A percentile compares a stretch with the other conserved stretches of the same genome.
phyloP scores from a whole-genome alignment of 2,888 invertebrate species.

The Oligia fasciuncula region DNA sequence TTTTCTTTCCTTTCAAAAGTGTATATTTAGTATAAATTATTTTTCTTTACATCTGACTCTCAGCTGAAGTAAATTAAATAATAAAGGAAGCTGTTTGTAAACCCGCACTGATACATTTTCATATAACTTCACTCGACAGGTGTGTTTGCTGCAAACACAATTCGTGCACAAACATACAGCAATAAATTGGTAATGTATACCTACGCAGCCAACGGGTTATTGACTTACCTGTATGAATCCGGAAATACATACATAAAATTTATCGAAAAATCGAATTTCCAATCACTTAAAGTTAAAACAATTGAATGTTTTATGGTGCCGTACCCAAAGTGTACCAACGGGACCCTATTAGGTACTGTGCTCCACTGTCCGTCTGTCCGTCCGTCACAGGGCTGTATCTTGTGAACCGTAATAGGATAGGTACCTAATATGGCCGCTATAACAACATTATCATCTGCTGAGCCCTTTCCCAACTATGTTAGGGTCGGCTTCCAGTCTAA shows the following conservation, averaged over 20 bases:
- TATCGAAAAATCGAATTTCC: slow-evolving; percentile 22
- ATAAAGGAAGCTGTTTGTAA: not conserved
- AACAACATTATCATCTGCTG: not conserved
- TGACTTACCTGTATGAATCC: slow-evolving; percentile 21
- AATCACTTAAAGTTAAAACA: slow-evolving; percentile 8
- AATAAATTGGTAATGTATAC: slow-evolving; percentile 22
- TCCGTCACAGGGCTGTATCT: not conserved
- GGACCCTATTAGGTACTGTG: not conserved
- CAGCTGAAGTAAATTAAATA: not conserved
- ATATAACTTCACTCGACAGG: not conserved
- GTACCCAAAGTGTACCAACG: not conserved
- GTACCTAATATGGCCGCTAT: not conserved
- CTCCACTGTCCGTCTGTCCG: not conserved
- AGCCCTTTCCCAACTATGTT: too few species aligned
- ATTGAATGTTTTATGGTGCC: not conserved
- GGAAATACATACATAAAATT: slow-evolving; percentile 9
- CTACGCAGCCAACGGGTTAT: slow-evolving; percentile 10
- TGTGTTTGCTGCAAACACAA: slow-evolving; percentile 22
- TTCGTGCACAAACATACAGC: slow-evolving; percentile 18
- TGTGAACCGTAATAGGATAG: not conserved
- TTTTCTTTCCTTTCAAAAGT: not conserved
- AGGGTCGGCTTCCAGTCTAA: too few species aligned
- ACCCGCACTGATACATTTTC: not conserved
- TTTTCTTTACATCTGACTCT: too few species aligned
- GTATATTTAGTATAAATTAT: too few species aligned